Conservation (phyloP, 2,888 invertebrate species). For the Invenusta paracnida region DNA sequence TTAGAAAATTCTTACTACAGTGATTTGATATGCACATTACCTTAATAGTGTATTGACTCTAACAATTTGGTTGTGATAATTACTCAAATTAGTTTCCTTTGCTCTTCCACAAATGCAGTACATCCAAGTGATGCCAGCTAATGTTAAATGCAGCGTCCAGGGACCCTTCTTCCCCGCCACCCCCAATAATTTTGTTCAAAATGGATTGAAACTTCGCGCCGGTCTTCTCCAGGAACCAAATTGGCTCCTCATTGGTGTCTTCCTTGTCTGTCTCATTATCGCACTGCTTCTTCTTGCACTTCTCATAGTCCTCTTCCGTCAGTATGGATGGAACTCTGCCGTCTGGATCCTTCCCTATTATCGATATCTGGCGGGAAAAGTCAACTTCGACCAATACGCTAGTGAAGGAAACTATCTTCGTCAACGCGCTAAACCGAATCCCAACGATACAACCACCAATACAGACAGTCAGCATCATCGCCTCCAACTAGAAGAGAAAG, state of each 20-base stretch:
- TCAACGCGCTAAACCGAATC: constrained; percentile 54
- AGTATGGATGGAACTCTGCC: constrained; percentile 57
- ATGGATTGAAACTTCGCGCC: constrained; percentile 45
- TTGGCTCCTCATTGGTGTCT: constrained; percentile 55
- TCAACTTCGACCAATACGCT: constrained; percentile 57
- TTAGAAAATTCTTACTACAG: no score
- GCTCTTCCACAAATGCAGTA: constrained; percentile 50
- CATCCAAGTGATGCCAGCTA: constrained; percentile 53
- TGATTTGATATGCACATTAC: no score
- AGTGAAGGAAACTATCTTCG: constrained; percentile 57
- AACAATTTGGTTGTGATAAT: no score
- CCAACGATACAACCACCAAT: constrained; percentile 48
- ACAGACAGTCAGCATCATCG: background rate
- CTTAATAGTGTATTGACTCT: no score
- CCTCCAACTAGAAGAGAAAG: background rate
- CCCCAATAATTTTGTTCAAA: constrained; percentile 8
- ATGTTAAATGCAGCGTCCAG: constrained; percentile 53
- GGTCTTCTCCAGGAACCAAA: constrained; percentile 56
- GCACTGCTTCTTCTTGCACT: constrained; percentile 54
- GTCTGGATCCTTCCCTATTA: constrained; percentile 54
- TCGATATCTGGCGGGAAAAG: constrained; percentile 50
- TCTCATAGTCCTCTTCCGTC: constrained; percentile 56
- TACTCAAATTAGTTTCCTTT: no score
- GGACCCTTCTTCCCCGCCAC: constrained; percentile 58
- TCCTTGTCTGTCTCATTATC: constrained; percentile 52